Evolutionary conservation across 30 jellyfish, hydroid and myxozoan species (phyloP).

Genomic region (Aurelia sp.): DNA sequence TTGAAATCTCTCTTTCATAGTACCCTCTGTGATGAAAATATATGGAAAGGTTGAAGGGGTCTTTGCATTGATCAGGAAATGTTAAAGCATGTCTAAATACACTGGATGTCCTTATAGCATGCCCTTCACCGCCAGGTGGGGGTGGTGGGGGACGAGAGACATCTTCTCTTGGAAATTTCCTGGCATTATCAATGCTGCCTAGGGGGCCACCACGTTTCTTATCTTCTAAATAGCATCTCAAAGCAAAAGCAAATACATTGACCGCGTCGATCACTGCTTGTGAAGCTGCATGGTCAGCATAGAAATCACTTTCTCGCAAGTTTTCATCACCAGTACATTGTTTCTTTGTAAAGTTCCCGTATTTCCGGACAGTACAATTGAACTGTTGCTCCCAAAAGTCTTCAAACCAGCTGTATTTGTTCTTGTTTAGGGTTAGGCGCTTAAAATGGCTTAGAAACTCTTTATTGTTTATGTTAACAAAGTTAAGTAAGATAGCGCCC

Average conservation of each 20-base stretch:
- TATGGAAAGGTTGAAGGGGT: background rate
- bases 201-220: too few species aligned
- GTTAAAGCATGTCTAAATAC: too few species aligned
- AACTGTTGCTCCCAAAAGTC: constrained; percentile 62
- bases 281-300: constrained; percentile 29
- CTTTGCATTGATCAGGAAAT: background rate
- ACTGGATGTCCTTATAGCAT: too few species aligned
- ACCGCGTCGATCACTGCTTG: constrained; percentile 55
- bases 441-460: constrained; percentile 3
- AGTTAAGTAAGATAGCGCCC: constrained; percentile 16
- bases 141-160: too few species aligned
- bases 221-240: background rate
- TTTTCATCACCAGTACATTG: constrained; percentile 29
- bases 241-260: constrained; percentile 25
- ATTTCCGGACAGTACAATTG: constrained; percentile 14
- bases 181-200: too few species aligned
- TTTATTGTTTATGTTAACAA: constrained; percentile 16
- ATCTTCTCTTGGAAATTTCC: too few species aligned
- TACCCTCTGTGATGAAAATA: background rate
- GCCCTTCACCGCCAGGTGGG: too few species aligned
- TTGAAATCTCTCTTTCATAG: background rate
- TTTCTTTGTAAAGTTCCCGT: background rate
- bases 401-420: constrained; percentile 42
- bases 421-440: constrained; percentile 8
- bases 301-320: constrained; percentile 14